Evolutionary conservation across 2,888 invertebrate genomes (phyloP).

Genomic region (Tribolium freemani): DNA sequence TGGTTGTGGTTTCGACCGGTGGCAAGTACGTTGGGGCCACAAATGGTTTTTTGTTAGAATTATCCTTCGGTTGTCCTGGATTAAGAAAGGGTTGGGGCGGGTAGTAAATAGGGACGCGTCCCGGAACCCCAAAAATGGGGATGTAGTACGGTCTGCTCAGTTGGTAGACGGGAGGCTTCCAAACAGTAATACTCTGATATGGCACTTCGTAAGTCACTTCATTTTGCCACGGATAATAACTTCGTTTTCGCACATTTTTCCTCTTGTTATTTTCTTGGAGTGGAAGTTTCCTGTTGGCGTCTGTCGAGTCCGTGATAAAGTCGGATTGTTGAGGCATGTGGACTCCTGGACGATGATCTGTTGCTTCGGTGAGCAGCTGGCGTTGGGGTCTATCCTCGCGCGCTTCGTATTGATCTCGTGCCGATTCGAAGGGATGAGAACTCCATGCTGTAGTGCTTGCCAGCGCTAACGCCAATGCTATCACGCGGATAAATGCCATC

Average conservation of each 20-base stretch:
- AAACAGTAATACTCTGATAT: constrained; percentile 50
- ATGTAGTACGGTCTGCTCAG: constrained; percentile 63
- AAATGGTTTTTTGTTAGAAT: constrained; percentile 46
- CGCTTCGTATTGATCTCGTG: constrained; percentile 54
- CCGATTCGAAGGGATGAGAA: constrained; percentile 48
- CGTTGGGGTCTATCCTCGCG: constrained; percentile 45
- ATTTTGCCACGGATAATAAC: constrained; percentile 42
- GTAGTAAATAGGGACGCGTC: constrained; percentile 60
- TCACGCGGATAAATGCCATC: constrained; percentile 46
- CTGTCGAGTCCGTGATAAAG: too few relatives aligned
- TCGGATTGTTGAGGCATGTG: background rate
- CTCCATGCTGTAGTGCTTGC: constrained; percentile 40
- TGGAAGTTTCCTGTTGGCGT: background rate
- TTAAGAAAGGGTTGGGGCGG: constrained; percentile 61
- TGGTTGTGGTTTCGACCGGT: constrained; percentile 46
- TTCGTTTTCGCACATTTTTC: constrained; percentile 37
- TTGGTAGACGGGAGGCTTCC: constrained; percentile 58
- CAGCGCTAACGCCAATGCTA: constrained; percentile 50
- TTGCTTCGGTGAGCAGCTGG: constrained; percentile 50
- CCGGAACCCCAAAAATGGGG: constrained; percentile 60
- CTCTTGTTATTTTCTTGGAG: background rate
- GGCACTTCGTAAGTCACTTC: constrained; percentile 37
- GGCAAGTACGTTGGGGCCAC: constrained; percentile 57
- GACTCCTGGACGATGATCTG: constrained; percentile 46
- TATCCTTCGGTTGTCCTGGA: constrained; percentile 55